A percentile compares a stretch with the other conserved stretches of the same genome.
These are phyloP conservation scores for Myotis findleyi DNA, from an alignment of 2,797 vertebrate genomes.

Conservation along the genomic window DNA sequence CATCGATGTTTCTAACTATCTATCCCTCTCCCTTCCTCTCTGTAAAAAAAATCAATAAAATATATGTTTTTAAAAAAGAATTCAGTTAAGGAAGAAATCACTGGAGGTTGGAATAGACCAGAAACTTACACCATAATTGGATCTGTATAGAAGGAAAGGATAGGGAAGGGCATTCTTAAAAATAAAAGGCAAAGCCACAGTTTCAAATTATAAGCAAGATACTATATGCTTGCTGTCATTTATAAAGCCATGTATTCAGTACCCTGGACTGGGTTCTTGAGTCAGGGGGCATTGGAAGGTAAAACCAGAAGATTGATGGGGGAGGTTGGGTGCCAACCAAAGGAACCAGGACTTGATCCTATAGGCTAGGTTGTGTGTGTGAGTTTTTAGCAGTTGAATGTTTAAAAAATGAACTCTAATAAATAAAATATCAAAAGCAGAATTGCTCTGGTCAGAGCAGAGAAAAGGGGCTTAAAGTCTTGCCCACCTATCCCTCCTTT, in stretches of 20 bases:
- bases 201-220: neutral
- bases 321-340: neutral
- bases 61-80: neutral
- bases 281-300: neutral
- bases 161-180: neutral
- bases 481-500: neutral
- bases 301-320: neutral
- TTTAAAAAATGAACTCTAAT: neutral
- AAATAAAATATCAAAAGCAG: conserved; percentile 11
- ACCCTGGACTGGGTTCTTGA: neutral
- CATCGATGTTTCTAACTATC: too few relatives aligned
- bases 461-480: neutral
- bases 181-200: neutral
- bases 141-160: neutral
- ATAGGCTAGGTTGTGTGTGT: neutral
- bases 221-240: too few relatives aligned
- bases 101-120: neutral
- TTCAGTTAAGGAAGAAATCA: neutral
- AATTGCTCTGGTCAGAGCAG: neutral
- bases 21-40: too few relatives aligned
- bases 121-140: neutral
- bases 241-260: neutral
- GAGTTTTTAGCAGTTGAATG: neutral
- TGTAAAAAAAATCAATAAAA: too few relatives aligned
- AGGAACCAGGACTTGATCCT: neutral